Conservation (phyloP, 2,888 invertebrate genomes). For the Dynastes tityus region DNA sequence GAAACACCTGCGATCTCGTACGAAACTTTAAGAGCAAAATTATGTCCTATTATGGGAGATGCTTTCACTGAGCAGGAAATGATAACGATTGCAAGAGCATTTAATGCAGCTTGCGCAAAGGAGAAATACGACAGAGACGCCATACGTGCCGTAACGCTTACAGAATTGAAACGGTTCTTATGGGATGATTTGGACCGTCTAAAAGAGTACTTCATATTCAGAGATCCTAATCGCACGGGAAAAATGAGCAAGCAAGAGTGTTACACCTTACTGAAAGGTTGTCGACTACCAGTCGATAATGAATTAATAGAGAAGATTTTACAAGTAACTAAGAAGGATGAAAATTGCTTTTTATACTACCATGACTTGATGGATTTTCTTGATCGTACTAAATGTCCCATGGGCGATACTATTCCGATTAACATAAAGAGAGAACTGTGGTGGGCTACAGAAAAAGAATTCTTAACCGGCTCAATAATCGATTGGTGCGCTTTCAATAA, state of each 20-base stretch:
- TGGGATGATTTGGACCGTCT: constrained; percentile 81
- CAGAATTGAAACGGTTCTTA: constrained; percentile 80
- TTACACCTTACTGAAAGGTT: constrained; percentile 79
- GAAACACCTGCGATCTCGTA: constrained; percentile 68
- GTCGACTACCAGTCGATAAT: constrained; percentile 79
- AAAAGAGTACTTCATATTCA: constrained; percentile 75
- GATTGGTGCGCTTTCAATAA: constrained; percentile 72
- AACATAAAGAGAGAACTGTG: constrained; percentile 72
- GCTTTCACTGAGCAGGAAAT: constrained; percentile 87
- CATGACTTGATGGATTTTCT: constrained; percentile 82
- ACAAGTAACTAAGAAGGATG: constrained; percentile 79
- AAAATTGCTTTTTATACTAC: constrained; percentile 77
- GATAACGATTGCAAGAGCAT: constrained; percentile 82
- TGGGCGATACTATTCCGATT: constrained; percentile 71
- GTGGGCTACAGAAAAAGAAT: constrained; percentile 70
- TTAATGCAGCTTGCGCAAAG: constrained; percentile 76
- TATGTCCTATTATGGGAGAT: constrained; percentile 79
- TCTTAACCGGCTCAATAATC: constrained; percentile 68
- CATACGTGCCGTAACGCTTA: constrained; percentile 80
- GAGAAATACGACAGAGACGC: constrained; percentile 70
- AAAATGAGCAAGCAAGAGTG: constrained; percentile 75
- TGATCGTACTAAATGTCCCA: constrained; percentile 76
- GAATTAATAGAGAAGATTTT: constrained; percentile 82
- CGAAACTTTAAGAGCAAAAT: constrained; percentile 74
- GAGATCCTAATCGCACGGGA: constrained; percentile 75